phyloP scores from a whole-genome alignment of 2,113 vertebrate species.

The Harpagus bidentatus region DNA sequence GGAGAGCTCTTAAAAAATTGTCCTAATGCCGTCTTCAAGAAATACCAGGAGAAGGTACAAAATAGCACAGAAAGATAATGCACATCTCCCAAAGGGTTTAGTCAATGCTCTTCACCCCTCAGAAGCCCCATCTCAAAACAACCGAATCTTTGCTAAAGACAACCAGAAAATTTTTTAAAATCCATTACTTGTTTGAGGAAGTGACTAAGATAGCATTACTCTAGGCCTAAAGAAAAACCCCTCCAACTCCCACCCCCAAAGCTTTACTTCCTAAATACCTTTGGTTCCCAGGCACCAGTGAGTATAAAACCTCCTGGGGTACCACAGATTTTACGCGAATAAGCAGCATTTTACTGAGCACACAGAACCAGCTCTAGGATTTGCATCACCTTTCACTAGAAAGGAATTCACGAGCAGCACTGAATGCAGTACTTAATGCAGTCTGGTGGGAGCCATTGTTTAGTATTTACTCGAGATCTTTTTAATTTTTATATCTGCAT shows the following conservation, averaged over 20 bases:
- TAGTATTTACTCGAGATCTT: background rate
- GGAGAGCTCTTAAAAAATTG: background rate
- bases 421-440: background rate
- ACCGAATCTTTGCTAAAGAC: background rate
- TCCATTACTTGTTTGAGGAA: background rate
- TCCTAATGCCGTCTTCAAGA: background rate
- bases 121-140: background rate
- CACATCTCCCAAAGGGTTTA: background rate
- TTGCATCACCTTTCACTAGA: background rate
- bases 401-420: background rate
- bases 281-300: background rate
- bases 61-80: rapidly evolving
- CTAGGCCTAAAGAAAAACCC: background rate
- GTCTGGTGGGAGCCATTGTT: background rate
- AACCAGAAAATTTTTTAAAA: background rate
- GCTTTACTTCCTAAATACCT: background rate
- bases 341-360: background rate
- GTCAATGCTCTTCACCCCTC: background rate
- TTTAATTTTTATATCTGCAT: background rate
- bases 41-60: rapidly evolving
- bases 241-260: background rate
- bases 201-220: background rate
- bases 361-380: background rate
- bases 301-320: background rate
- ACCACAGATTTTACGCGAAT: background rate